Base-by-base conservation (phyloP, 1,140 invertebrate genomes). In the Zaprionus africanus region DNA sequence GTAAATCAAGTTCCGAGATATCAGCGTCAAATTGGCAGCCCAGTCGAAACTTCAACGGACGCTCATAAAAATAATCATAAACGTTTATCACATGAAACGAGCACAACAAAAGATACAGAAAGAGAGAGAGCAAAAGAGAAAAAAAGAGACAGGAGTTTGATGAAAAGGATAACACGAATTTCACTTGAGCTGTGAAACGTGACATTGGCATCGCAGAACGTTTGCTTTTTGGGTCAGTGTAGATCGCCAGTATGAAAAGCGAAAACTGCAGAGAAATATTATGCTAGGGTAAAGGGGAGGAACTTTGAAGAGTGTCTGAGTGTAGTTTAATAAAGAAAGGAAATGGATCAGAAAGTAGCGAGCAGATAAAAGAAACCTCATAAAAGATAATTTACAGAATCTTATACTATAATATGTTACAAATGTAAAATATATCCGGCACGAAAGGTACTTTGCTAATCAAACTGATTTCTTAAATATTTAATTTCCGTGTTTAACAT, bases 41-140 rank as follows among this genome's bases (percentile, higher is more conserved):
- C 81, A 76, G 78, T 73, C 75, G 46, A 66, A 80, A 76, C 78
- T 84, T 73, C 53, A 65, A 60, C 69, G 73, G 66, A 75, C 51
- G 66, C 69, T 68, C 85, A 88, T 88, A 88, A 85, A 87, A 88
- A 88, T 88, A 88, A 90, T 85, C 81, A 88, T 88, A 88, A 88
- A 90, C 86, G 78, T 88, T 88, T 88, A 90, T 88, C 85, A 79
- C 85, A 90, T 76, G 62, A 54, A 58, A 81, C 63, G 53, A 59
- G 71, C 53, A 85, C 76, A 85, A 68, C 69, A 61, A 65, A 63
- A 67, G 28, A 57, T 34, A 59, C n/a, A 41, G 41, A 46, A 19
- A 53, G 41, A 49, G 17, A 71, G 15, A 22, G 11, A 49, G 15
- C 7, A 9, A 53, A 22, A 24, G 31, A 5, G 46, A 51, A 34